Base-by-base conservation (phyloP, 2,888 invertebrate genomes). In the Cryptocheilus praepositus region DNA sequence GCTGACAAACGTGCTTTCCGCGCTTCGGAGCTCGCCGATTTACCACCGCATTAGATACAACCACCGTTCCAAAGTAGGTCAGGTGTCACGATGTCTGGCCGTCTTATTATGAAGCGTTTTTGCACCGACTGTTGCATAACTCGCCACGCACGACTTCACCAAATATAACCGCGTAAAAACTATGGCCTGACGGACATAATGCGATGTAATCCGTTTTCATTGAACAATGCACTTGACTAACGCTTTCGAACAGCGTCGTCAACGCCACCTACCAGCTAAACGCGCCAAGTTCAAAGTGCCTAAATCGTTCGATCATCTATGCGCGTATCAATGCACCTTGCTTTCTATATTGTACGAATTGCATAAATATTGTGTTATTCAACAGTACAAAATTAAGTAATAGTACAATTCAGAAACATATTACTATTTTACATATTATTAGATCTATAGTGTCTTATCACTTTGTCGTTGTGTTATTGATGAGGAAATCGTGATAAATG, bases 191-290 rank as follows among this genome's bases (percentile, higher is more conserved):
- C 74, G 73, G 73, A 79, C 79, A 75, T 76, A 80, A 81, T 80
- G 73, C 81, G 77, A 73, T 80, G 80, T 81, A 80, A 84, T 84
- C 80, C 80, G 77, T 81, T 77, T 80, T 77, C 81, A 81, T 82
- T 83, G 77, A 81, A 81, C 82, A 82, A 80, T 83, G 78, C 82
- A 83, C 82, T 86, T 86, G 86, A 86, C 86, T 86, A 84, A 82
- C 85, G 85, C 81, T 80, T 82, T 83, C 78, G 73, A 55, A 55
- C 45, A 52, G 62, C 72, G 76, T 69, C 65, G 61, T 73, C 67
- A 70, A 77, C 81, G 82, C 75, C 74, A 70, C 57, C 82, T 80
- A 44, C 53, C 61, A 56, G 22, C 1, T 25, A 21, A 36, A 61
- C 73, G 76, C 82, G 79, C 70, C 65, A 64, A 69, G 68, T 80